phyloP scores from a whole-genome alignment of 2,113 vertebrate species.

The Centropus unirufus region DNA sequence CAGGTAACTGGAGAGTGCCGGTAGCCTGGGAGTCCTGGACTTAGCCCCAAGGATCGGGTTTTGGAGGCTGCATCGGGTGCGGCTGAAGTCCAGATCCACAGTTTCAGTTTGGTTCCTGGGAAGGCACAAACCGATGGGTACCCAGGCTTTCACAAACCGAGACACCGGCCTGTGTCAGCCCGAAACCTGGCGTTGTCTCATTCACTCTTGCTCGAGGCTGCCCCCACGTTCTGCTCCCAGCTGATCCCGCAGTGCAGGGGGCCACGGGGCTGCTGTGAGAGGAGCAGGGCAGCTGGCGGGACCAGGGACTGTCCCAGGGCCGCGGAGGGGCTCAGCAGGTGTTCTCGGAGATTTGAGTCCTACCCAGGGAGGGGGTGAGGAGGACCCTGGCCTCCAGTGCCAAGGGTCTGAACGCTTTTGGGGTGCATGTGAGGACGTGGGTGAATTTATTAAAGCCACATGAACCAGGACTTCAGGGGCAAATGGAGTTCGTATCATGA shows the following conservation, averaged over 20 bases:
- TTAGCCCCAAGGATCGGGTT: background rate
- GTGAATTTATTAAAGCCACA: background rate
- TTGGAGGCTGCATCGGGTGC: background rate
- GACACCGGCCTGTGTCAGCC: background rate
- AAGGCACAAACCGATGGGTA: background rate
- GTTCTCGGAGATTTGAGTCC: background rate
- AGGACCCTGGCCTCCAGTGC: background rate
- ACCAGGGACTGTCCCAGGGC: background rate
- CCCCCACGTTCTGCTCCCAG: background rate
- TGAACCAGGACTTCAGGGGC: background rate
- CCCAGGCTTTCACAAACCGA: background rate
- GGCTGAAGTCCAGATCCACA: background rate
- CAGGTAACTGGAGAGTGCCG: conserved; percentile 81
- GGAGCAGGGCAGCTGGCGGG: background rate
- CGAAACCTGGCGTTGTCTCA: background rate
- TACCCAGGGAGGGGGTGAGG: background rate
- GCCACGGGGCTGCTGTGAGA: background rate
- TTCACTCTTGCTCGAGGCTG: background rate
- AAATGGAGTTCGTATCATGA: background rate
- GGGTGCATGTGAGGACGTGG: background rate
- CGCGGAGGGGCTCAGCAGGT: background rate
- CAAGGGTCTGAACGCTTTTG: background rate
- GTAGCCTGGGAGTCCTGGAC: background rate
- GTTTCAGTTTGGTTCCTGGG: background rate
- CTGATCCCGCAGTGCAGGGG: background rate